Base-by-base conservation (phyloP, 2,888 invertebrate genomes). In the Zhuqinia jingwanae region DNA sequence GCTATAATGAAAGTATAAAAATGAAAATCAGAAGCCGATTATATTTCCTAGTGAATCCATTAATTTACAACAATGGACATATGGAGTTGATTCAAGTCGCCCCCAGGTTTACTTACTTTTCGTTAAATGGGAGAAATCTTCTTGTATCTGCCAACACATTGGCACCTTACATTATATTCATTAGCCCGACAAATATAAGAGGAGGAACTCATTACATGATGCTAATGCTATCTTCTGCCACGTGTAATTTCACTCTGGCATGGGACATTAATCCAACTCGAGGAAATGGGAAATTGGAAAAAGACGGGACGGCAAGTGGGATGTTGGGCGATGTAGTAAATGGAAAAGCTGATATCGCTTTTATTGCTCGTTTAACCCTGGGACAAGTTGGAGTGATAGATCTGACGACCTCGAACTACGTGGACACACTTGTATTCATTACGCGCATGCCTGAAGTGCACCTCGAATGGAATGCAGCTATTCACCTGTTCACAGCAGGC, bases 181-280 rank as follows among this genome's bases (percentile, higher is more conserved):
- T 42, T n/a, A 63, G 45, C 17, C 13, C 58, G 3, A 47, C 47
- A 0, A 22, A 56, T 17, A 80, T 79, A 15, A 80, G 36, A 0
- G 89, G 88, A n/a, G 89, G 89, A 25, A 89, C 89, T 17, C 88
- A 89, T 30, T 89, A 88, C 70, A 78, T 56, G 75, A 88, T 89
- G 77, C 22, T 89, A 10, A 84, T 15, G n/a, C 11, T 36, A 30
- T 84, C 84, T 13, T 56, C 86, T 11, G 1, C 17, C 25, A 27
- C 27, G 3, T 87, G 87, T 68, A 89, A 89, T 56, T 89, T 89
- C n/a, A 73, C 86, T n/a, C 47, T 89, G 27, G 53, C 73, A 10
- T 89, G 86, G 86, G 87, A 89, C 53, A 89, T 89, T 25, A 68
- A 56, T 45, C 78, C 84, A 8, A 73, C 47, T 0, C 75, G 89